Percentiles rank a stretch among this genome's conserved stretches.
Evolutionary conservation across 2,797 vertebrate genomes (phyloP).

Genomic region (Coendou prehensilis): DNA sequence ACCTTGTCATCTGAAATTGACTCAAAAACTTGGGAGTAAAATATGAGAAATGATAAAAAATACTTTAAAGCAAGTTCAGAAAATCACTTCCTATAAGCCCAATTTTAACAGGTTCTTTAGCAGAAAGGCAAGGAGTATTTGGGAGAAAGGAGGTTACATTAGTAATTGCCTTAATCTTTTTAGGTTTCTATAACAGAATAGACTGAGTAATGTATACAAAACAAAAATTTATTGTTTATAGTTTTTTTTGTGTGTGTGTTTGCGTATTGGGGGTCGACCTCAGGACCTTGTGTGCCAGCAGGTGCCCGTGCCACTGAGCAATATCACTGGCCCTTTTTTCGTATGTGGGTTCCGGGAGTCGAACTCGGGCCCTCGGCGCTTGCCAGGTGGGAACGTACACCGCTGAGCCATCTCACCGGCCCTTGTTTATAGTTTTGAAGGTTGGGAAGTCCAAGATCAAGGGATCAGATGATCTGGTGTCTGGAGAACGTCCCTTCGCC

Average conservation of each 20-base stretch:
- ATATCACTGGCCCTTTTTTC: too few relatives aligned
- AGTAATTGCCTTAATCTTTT: neutral
- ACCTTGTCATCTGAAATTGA: neutral
- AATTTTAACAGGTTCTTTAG: neutral
- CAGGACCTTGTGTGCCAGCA: too few relatives aligned
- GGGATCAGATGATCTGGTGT: neutral
- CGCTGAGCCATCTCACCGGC: too few relatives aligned
- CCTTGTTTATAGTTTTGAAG: neutral
- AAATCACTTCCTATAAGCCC: neutral
- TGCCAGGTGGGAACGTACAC: too few relatives aligned
- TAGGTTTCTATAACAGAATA: neutral
- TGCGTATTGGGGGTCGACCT: too few relatives aligned
- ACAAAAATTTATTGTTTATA: neutral
- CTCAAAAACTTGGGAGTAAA: neutral
- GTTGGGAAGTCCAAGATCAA: neutral
- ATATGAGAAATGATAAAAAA: neutral
- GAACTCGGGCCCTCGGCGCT: too few relatives aligned
- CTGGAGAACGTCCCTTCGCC: rapidly evolving
- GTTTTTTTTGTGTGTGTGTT: neutral
- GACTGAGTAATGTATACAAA: neutral
- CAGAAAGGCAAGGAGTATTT: neutral
- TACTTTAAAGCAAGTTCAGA: neutral
- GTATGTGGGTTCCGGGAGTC: too few relatives aligned
- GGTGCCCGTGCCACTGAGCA: too few relatives aligned
- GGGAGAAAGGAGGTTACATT: neutral